Evolutionary conservation across 2,888 invertebrate species (phyloP).

Genomic region (Loripinus fragilis): DNA sequence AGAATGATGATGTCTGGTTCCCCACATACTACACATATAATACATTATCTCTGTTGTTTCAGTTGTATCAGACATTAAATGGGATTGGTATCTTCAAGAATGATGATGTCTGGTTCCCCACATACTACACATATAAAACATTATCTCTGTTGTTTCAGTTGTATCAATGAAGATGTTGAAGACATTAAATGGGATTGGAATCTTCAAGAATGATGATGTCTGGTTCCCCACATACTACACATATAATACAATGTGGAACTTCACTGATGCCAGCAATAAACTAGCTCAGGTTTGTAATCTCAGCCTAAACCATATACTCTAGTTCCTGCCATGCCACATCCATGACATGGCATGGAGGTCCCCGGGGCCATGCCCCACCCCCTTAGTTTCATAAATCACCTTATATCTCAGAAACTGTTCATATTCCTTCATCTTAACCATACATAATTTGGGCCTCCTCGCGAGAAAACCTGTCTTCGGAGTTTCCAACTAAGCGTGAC

Average conservation of each 20-base stretch:
- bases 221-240: constrained; percentile 82
- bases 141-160: constrained; percentile 53
- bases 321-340: too few species aligned
- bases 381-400: too few species aligned
- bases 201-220: constrained; percentile 81
- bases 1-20: constrained; percentile 82
- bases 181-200: constrained; percentile 77
- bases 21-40: constrained; percentile 81
- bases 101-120: constrained; percentile 79
- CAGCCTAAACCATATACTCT: too few species aligned
- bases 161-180: constrained; percentile 78
- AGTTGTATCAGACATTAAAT: constrained; percentile 78
- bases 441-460: too few species aligned
- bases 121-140: too few species aligned
- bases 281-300: constrained; percentile 74
- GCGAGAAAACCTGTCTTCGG: too few species aligned
- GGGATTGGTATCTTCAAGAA: constrained; percentile 81
- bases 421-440: too few species aligned
- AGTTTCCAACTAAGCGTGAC: too few species aligned
- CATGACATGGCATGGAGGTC: too few species aligned
- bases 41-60: constrained; percentile 73
- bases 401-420: too few species aligned
- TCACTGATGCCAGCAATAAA: constrained; percentile 75
- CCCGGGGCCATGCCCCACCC: too few species aligned
- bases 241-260: constrained; percentile 81